Conservation (phyloP, 2,113 vertebrate genomes). For the Procapra przewalskii region DNA sequence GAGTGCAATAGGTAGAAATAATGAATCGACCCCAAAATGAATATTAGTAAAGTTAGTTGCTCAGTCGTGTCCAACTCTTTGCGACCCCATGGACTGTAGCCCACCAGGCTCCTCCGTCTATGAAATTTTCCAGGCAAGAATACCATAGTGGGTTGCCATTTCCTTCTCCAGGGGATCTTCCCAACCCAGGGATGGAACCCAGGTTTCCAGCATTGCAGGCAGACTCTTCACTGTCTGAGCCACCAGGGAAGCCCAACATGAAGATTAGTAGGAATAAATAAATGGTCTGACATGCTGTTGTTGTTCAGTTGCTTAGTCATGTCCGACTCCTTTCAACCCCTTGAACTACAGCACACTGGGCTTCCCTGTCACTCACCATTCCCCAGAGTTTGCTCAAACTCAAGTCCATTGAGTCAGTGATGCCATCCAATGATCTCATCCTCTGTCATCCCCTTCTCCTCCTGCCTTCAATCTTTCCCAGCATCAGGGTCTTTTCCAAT, state of each 20-base stretch:
- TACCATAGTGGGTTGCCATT: not conserved
- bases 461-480: not conserved
- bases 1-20: not conserved
- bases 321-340: not conserved
- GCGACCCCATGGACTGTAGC: not conserved
- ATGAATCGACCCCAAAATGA: not conserved
- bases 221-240: not conserved
- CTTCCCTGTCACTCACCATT: not conserved
- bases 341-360: not conserved
- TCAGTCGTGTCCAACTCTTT: accelerated
- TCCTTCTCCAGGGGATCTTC: not conserved
- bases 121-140: not conserved
- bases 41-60: not conserved
- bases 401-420: not conserved
- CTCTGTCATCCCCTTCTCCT: not conserved
- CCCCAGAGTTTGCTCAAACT: not conserved
- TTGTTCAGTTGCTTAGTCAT: not conserved
- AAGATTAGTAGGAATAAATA: not conserved
- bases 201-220: not conserved
- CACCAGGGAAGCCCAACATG: not conserved
- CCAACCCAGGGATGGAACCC: not conserved
- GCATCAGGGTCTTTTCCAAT: not conserved
- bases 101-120: not conserved
- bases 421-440: not conserved
- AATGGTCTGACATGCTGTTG: not conserved